A percentile compares a stretch with the other conserved stretches of the same genome.
phyloP scores from a whole-genome alignment of 2,113 vertebrate species.

The Willisornis vidua region DNA sequence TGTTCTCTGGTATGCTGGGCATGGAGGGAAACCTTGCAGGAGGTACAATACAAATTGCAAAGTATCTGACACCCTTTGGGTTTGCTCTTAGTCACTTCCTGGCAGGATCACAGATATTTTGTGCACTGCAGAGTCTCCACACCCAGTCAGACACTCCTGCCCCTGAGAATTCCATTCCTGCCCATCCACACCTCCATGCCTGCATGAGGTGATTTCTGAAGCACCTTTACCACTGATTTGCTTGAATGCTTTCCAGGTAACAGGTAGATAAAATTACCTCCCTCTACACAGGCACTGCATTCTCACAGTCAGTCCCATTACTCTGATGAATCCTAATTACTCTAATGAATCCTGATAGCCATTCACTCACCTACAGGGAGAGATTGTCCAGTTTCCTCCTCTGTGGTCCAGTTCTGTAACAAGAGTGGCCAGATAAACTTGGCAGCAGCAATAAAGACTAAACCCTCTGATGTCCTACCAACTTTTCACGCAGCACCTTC shows the following conservation, averaged over 20 bases:
- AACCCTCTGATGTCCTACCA: background rate
- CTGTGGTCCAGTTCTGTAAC: background rate
- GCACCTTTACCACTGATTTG: background rate
- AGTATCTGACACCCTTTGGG: background rate
- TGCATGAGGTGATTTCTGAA: background rate
- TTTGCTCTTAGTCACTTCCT: background rate
- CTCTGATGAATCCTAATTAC: background rate
- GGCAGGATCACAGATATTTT: background rate
- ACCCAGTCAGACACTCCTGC: background rate
- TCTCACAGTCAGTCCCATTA: background rate
- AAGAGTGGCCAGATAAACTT: background rate
- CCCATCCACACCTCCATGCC: background rate
- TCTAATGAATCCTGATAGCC: background rate
- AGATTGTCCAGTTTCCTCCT: background rate
- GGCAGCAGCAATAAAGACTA: background rate
- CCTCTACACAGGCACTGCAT: background rate
- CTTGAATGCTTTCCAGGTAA: background rate
- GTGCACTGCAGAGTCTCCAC: background rate
- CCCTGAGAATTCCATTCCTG: background rate
- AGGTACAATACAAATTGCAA: background rate
- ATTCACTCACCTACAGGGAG: background rate
- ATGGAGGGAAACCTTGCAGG: background rate
- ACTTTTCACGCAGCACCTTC: background rate
- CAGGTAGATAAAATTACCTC: background rate
- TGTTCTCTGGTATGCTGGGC: background rate